Evolutionary conservation across 2,113 vertebrate species (phyloP).

Genomic region (Taxidea taxus): DNA sequence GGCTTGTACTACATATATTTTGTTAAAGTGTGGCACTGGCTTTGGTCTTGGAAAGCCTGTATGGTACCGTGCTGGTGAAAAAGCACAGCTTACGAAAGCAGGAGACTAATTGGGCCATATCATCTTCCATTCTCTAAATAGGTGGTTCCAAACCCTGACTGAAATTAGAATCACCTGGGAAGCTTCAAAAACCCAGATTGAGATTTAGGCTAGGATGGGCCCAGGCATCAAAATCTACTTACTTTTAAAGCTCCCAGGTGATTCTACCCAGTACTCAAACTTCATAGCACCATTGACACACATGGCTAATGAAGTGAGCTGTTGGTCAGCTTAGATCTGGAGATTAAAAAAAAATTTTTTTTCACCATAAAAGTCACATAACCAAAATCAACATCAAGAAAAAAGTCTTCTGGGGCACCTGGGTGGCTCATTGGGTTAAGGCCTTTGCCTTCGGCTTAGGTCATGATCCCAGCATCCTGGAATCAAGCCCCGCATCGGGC

Average conservation of each 20-base stretch:
- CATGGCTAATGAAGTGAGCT: background rate
- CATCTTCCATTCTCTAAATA: slow-evolving; percentile 25
- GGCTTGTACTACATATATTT: background rate
- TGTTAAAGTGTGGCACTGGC: background rate
- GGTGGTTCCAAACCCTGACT: background rate
- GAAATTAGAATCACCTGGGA: background rate
- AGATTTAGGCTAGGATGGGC: background rate
- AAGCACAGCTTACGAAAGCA: background rate
- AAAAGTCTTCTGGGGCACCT: too few species aligned
- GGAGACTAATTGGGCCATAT: background rate
- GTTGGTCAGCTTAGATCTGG: background rate
- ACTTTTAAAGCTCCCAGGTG: background rate
- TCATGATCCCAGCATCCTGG: too few species aligned
- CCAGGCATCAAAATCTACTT: background rate
- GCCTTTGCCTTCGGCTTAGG: too few species aligned
- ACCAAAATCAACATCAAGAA: background rate
- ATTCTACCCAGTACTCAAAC: background rate
- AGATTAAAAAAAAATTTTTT: background rate
- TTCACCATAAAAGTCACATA: background rate
- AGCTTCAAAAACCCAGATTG: background rate
- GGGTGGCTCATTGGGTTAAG: too few species aligned
- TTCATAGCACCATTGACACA: background rate
- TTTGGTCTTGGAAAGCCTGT: background rate
- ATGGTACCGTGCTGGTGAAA: background rate
- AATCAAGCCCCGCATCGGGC: too few species aligned